A percentile compares a stretch with the other conserved stretches of the same genome.
phyloP scores from a whole-genome alignment of 30 jellyfish, hydroid and myxozoan species.

The Chrysaora quinquecirrha region DNA sequence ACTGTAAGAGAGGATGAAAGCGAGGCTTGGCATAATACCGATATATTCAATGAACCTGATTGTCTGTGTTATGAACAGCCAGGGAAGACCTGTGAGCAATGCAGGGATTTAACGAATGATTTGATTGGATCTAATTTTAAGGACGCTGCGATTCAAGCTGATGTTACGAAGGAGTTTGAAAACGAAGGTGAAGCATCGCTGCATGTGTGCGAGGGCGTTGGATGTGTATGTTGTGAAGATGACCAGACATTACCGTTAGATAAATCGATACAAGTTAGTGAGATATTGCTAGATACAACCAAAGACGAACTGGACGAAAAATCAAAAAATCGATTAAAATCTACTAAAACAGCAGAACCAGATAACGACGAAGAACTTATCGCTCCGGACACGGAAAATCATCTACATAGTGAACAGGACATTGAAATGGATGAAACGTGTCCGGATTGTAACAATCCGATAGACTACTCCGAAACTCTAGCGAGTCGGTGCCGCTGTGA shows the following conservation, averaged over 20 bases:
- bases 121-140: background rate
- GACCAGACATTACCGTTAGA: constrained; percentile 47
- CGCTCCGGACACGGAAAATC: constrained; percentile 30
- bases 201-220: constrained; percentile 67
- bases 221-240: constrained; percentile 55
- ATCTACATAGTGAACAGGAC: constrained; percentile 37
- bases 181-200: constrained; percentile 21
- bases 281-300: constrained; percentile 19
- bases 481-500: constrained; percentile 28
- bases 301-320: constrained; percentile 14
- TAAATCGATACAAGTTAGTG: constrained; percentile 74
- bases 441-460: constrained; percentile 54
- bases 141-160: constrained; percentile 54
- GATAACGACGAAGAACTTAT: constrained; percentile 16
- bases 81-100: constrained; percentile 9
- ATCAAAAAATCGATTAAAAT: background rate
- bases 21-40: constrained; percentile 49
- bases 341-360: background rate
- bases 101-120: background rate
- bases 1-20: constrained; percentile 54
- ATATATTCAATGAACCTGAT: constrained; percentile 30
- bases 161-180: constrained; percentile 1
- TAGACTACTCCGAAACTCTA: constrained; percentile 1
- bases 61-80: constrained; percentile 26
- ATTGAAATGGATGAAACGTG: background rate